A percentile compares a stretch with the other conserved stretches of the same genome.
These are phyloP conservation scores for Melanerpes formicivorus DNA, from an alignment of 2,113 vertebrate species.

Conservation along the genomic window DNA sequence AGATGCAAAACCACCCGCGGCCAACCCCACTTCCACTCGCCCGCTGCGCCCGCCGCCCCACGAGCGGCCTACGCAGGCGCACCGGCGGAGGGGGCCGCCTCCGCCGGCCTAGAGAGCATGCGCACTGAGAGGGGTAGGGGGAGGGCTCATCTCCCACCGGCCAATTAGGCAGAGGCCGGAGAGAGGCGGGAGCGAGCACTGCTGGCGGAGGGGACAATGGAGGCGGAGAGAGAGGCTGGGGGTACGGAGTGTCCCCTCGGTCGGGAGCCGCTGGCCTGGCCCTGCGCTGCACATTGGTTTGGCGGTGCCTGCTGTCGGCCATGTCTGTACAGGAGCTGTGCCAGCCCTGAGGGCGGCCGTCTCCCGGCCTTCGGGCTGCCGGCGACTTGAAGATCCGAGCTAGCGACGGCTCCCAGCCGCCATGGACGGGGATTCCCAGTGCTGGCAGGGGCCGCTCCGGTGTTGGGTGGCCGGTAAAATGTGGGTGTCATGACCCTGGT, in stretches of 20 bases:
- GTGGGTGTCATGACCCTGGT: fast-evolving
- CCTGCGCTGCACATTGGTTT: fast-evolving
- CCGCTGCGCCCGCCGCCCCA: fast-evolving
- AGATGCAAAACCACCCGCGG: fast-evolving
- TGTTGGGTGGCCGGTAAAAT: fast-evolving
- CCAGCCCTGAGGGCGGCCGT: no score
- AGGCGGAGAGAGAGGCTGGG: fast-evolving
- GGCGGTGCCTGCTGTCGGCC: fast-evolving
- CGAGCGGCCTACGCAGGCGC: not conserved
- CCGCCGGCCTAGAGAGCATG: not conserved
- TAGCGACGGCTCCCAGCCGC: fast-evolving
- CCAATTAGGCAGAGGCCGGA: no score
- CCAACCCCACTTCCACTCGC: not conserved
- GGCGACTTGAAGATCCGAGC: fast-evolving
- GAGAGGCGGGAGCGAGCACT: not conserved
- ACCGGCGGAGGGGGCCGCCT: fast-evolving
- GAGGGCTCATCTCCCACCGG: no score
- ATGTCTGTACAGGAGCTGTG: fast-evolving
- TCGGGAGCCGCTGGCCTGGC: fast-evolving
- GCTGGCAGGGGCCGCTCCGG: fast-evolving
- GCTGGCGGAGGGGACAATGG: not conserved
- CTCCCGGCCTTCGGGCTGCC: not conserved
- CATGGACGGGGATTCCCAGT: fast-evolving
- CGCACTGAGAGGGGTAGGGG: not conserved
- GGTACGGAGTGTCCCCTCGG: fast-evolving